Evolutionary conservation across 2,113 vertebrate genomes (phyloP), one percentile per base, ranked within the genome.

Genomic region (Puffinus mauretanicus): DNA sequence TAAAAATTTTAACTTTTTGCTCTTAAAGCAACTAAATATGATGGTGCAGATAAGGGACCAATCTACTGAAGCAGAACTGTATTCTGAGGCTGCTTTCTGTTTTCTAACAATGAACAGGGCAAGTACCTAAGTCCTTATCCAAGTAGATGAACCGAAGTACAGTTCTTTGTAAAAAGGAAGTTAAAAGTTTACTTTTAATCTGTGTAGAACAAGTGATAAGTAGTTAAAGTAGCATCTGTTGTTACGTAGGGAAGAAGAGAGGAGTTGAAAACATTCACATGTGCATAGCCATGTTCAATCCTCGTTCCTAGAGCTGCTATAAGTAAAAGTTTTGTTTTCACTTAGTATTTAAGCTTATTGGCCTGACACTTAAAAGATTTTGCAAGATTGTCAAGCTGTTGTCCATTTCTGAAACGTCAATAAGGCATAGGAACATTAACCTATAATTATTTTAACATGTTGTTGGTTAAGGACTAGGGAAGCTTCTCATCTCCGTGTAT

Each of bases 251-350:
- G n/a, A 69, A 34, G 55, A 75, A 29, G 25, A 60, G 46, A 69
- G 46, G 29, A 65, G 19, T 15, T 64, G 36, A 64, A n/a, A 84
- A 10, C 9, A 5, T 75, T 76, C 13, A 29, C 12, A 30, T 25
- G 8, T 13, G 14, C 8, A 17, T 34, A 65, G 40, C 25, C 24
- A 16, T 0, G 0, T 52, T 44, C 42, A 32, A 11, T 52, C 29
- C 27, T 81, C 13, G 11, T 75, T 86, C 47, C 51, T 62, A 38
- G 51, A 79, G 51, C 26, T 83, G 25, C 75, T 82, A 1, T 25
- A 69, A 88, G 77, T 30, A 71, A 24, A 80, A 52, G 11, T 40
- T 65, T 46, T 47, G 7, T 24, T 79, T 85, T 32, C 70, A 64
- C 16, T 30, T 67, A 44, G 7, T 85, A 10, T 49, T 93, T 67